These are phyloP conservation scores for Aurelia sp. DNA, from an alignment of 30 jellyfish, hydroid and myxozoan genomes.

Conservation along the genomic window DNA sequence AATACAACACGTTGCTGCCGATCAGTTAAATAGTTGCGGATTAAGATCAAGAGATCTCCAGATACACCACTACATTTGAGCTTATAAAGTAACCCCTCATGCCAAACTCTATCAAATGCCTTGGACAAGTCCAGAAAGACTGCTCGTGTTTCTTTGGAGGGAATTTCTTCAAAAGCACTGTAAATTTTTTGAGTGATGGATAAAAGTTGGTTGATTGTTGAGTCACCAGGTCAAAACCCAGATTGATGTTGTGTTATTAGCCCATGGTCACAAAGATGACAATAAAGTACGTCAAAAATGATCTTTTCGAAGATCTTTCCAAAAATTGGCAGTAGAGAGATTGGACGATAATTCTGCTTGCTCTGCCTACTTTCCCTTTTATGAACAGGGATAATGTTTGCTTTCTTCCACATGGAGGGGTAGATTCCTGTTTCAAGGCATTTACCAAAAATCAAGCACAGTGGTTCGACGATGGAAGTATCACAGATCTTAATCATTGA, in stretches of 20 bases:
- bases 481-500: slow-evolving; percentile 25
- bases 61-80: slow-evolving; percentile 54
- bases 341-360: not conserved
- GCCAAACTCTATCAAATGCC: slow-evolving; percentile 77
- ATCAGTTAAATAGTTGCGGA: no score
- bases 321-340: no score
- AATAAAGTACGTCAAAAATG: slow-evolving; percentile 41
- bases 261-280: slow-evolving; percentile 35
- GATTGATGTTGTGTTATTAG: slow-evolving; percentile 46
- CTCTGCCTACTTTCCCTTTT: no score
- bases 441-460: not conserved
- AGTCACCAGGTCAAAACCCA: slow-evolving; percentile 57
- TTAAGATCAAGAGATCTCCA: slow-evolving; percentile 37
- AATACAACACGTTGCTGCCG: no score
- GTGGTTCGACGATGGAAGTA: slow-evolving; percentile 24
- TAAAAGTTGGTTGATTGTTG: slow-evolving; percentile 35
- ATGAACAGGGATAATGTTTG: no score
- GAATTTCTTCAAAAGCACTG: slow-evolving; percentile 62
- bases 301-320: slow-evolving; percentile 25
- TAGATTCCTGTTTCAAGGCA: no score
- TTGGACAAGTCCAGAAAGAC: slow-evolving; percentile 67
- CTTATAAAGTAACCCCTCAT: slow-evolving; percentile 62
- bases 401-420: no score
- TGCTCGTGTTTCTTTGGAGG: slow-evolving; percentile 61
- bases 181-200: slow-evolving; percentile 48